A percentile compares a stretch with the other conserved stretches of the same genome.
Conservation (phyloP, 2,888 invertebrate species). For the Drosophila monieri region DNA sequence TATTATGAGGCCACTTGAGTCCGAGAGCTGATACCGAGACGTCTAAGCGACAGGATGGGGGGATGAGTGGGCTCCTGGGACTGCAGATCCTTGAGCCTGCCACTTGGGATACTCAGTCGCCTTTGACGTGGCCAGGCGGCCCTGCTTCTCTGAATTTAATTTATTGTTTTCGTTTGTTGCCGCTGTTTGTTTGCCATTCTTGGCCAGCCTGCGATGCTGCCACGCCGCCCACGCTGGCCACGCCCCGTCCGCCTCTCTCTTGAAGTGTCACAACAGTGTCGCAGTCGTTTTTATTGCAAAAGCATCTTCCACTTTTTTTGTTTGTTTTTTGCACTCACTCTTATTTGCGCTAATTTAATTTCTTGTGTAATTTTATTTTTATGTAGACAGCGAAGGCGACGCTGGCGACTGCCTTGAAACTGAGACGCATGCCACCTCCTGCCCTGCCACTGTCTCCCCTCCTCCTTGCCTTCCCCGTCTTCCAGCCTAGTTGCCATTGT, state of each 20-base stretch:
- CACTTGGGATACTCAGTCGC: conserved; percentile 44
- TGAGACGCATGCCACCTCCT: conserved; percentile 44
- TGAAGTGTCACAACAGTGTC: conserved; percentile 73
- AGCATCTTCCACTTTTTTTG: conserved; percentile 34
- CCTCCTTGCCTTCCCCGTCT: neutral
- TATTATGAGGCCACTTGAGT: conserved; percentile 64
- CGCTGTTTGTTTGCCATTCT: conserved; percentile 21
- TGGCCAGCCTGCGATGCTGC: neutral
- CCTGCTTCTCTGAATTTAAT: conserved; percentile 65
- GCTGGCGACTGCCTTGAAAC: conserved; percentile 64
- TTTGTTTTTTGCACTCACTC: conserved; percentile 48
- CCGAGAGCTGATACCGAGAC: conserved; percentile 43
- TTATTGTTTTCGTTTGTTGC: conserved; percentile 67
- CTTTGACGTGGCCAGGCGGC: conserved; percentile 63
- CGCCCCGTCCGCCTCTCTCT: conserved; percentile 18
- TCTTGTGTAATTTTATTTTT: conserved; percentile 77
- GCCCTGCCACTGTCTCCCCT: neutral
- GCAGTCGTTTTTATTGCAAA: conserved; percentile 66
- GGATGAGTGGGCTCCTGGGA: conserved; percentile 18
- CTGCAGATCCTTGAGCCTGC: conserved; percentile 48
- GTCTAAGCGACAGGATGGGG: conserved; percentile 15
- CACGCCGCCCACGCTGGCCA: neutral
- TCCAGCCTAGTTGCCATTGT: conserved; percentile 46
- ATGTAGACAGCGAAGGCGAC: conserved; percentile 64
- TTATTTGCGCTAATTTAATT: conserved; percentile 76